phyloP scores from a whole-genome alignment of 2,113 vertebrate species.

The Narcine bancroftii region DNA sequence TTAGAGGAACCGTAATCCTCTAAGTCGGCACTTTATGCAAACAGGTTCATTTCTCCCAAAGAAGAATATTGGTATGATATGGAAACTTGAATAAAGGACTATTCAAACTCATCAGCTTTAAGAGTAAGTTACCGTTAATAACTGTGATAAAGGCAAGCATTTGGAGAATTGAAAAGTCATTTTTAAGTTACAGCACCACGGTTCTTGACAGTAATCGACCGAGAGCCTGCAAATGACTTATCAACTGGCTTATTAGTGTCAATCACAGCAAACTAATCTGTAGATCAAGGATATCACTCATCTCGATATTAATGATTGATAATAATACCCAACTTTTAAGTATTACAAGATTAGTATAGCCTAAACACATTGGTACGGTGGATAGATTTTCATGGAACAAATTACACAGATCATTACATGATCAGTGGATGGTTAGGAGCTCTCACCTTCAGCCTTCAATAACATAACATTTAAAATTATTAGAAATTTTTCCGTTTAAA shows the following conservation, averaged over 20 bases:
- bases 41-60: background rate
- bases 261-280: background rate
- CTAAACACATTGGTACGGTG: background rate
- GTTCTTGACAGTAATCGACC: no score
- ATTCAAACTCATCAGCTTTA: background rate
- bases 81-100: background rate
- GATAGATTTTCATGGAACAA: background rate
- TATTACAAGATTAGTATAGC: background rate
- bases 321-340: no score
- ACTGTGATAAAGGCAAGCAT: background rate
- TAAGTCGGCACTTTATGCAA: background rate
- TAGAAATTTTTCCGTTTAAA: background rate
- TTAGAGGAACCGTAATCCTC: no score
- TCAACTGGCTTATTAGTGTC: background rate
- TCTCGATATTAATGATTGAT: background rate
- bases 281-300: background rate
- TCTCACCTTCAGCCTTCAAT: background rate
- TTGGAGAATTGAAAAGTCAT: background rate
- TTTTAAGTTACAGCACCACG: background rate
- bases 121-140: background rate
- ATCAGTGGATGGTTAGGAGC: constrained; percentile 7
- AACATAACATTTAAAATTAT: background rate
- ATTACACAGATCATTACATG: background rate
- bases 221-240: background rate
- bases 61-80: background rate